Evolutionary conservation across 2,113 vertebrate genomes (phyloP), one percentile per base, ranked within the genome.

Genomic region (Sprattus sprattus): DNA sequence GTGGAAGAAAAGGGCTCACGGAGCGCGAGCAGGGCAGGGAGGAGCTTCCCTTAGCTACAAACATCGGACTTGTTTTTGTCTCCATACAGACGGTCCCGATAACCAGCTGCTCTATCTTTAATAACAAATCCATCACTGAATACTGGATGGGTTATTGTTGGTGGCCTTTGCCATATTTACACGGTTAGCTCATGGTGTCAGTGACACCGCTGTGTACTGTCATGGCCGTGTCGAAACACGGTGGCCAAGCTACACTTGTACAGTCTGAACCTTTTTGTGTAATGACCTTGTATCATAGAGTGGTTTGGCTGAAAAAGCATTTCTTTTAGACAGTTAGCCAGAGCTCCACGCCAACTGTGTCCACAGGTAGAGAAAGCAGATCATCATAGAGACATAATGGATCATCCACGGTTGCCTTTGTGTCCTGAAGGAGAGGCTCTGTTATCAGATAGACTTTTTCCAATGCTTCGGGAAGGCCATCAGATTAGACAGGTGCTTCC

Each of bases 381-480:
- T 32, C 71, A 78, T 32, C 71, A 15, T 32, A 78, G 25, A 78
- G 71, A 39, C 71, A 78, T 18, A 78, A 78, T 13, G 20, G 16
- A 18, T 78, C 71, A 15, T 75, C 25, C 67, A 15, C 4, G 5
- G 13, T 39, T 78, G 28, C 25, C n/a, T 15, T 28, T 78, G 32
- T 78, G 71, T 25, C 60, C 22, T 64, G 8, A 25, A 64, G 60
- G 60, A 64, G 71, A 10, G 28, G 25, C 71, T 44, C 25, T 39
- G 44, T 86, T 88, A 88, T 88, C 87, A 82, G 87, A 88, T 84
- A 25, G 80, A 80, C 84, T 88, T 83, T 83, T 80, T 67, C 45
- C 81, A 83, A 85, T 20, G 82, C 46, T 67, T 86, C 86, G 82
- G 80, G 82, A 86, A 81, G 32, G 44, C 88, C 75, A 64, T 85